These are phyloP conservation scores for Epinephelus cyanopodus DNA, from an alignment of 2,113 vertebrate species.

Conservation along the genomic window DNA sequence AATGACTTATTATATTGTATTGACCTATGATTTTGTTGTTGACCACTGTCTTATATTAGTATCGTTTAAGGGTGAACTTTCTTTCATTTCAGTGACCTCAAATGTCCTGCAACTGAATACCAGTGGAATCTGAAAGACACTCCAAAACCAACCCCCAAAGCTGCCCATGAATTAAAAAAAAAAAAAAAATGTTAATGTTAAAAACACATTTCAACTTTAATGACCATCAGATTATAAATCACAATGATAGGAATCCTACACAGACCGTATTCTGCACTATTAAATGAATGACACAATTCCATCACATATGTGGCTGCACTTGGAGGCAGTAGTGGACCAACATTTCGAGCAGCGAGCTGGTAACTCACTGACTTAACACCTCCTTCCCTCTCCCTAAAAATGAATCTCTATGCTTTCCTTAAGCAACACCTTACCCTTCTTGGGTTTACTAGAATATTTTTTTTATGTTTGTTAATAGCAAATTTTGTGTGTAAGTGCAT, in stretches of 20 bases:
- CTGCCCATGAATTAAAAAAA: background rate
- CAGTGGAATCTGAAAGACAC: conserved; percentile 49
- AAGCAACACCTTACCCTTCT: too few relatives aligned
- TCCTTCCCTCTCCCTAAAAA: background rate
- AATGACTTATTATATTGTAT: too few relatives aligned
- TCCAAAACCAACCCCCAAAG: background rate
- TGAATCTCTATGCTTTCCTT: too few relatives aligned
- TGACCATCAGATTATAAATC: background rate
- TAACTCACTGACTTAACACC: background rate
- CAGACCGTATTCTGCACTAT: background rate
- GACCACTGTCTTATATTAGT: background rate
- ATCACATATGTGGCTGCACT: background rate
- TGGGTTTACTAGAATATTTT: background rate
- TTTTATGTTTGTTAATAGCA: background rate
- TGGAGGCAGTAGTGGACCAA: background rate
- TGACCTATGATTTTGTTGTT: background rate
- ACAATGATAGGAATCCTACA: background rate
- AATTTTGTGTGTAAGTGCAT: background rate
- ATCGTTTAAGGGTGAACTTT: background rate
- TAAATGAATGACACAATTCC: background rate
- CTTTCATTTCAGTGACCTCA: conserved; percentile 74
- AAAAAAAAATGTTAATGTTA: conserved; percentile 2
- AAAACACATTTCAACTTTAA: background rate
- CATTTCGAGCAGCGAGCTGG: background rate
- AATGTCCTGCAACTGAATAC: conserved; percentile 71